These are phyloP conservation scores for Fistularia tabacaria DNA, from an alignment of 2,797 vertebrate species.

Conservation along the genomic window DNA sequence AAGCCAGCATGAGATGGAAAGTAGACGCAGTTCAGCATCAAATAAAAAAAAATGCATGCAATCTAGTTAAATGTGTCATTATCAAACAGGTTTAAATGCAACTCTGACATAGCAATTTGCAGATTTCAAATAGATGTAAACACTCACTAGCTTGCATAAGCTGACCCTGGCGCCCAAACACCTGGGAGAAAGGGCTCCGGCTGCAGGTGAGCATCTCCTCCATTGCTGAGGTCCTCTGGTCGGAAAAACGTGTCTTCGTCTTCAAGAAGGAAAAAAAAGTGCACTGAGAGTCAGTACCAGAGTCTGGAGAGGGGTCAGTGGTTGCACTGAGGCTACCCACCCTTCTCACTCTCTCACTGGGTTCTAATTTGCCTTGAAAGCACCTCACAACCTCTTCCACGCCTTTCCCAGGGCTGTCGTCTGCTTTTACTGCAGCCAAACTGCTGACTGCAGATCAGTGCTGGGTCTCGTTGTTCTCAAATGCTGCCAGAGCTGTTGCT, in stretches of 20 bases:
- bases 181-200: conserved; percentile 77
- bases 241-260: conserved; percentile 23
- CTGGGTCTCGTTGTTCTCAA: conserved; percentile 26
- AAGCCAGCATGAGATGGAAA: neutral
- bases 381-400: conserved; percentile 47
- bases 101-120: conserved; percentile 1
- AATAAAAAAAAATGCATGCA: conserved; percentile 1
- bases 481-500: conserved; percentile 34
- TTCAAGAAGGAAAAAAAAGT: conserved; percentile 28
- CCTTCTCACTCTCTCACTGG: conserved; percentile 21
- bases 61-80: neutral
- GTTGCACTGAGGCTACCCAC: conserved; percentile 14
- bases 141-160: conserved; percentile 83
- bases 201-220: conserved; percentile 72
- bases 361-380: conserved; percentile 43
- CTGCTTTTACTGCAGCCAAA: conserved; percentile 16
- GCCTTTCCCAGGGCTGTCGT: conserved; percentile 33
- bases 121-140: conserved; percentile 8
- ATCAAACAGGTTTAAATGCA: conserved; percentile 6
- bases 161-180: conserved; percentile 80
- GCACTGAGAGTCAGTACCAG: conserved; percentile 45
- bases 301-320: conserved; percentile 13
- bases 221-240: conserved; percentile 49
- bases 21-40: neutral
- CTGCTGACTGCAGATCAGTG: conserved; percentile 56